phyloP scores from a whole-genome alignment of 1,140 invertebrate species.

The Drosophila watanabei region DNA sequence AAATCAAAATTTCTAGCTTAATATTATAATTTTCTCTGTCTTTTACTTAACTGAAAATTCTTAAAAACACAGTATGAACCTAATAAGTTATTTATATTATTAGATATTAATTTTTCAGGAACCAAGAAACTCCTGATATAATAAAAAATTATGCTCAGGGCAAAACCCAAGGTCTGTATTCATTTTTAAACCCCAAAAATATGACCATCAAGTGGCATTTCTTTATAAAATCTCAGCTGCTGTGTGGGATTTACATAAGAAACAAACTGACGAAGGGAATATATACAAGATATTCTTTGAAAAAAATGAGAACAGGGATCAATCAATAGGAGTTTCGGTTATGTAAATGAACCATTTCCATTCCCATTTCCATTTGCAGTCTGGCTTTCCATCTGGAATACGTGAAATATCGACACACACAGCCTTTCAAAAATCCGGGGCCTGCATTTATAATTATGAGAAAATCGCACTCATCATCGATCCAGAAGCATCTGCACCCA shows the following conservation, averaged over 20 bases:
- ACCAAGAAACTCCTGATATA: neutral
- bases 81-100: neutral
- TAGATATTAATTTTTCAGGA: neutral
- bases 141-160: neutral
- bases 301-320: conserved; percentile 22
- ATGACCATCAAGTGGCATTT: conserved; percentile 31
- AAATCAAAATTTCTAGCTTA: too few species aligned
- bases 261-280: conserved; percentile 38
- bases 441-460: conserved; percentile 64
- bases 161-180: neutral
- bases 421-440: neutral
- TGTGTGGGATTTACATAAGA: conserved; percentile 34
- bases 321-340: conserved; percentile 44
- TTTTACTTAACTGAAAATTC: neutral
- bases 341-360: conserved; percentile 38
- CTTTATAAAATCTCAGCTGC: conserved; percentile 29
- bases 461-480: conserved; percentile 41
- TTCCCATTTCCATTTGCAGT: conserved; percentile 1
- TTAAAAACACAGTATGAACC: neutral
- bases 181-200: neutral
- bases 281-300: neutral
- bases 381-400: conserved; percentile 19
- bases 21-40: too few species aligned
- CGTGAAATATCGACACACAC: conserved; percentile 41
- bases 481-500: conserved; percentile 47